Evolutionary conservation across 2,113 vertebrate genomes (phyloP).

Genomic region (Cnemophilus loriae): DNA sequence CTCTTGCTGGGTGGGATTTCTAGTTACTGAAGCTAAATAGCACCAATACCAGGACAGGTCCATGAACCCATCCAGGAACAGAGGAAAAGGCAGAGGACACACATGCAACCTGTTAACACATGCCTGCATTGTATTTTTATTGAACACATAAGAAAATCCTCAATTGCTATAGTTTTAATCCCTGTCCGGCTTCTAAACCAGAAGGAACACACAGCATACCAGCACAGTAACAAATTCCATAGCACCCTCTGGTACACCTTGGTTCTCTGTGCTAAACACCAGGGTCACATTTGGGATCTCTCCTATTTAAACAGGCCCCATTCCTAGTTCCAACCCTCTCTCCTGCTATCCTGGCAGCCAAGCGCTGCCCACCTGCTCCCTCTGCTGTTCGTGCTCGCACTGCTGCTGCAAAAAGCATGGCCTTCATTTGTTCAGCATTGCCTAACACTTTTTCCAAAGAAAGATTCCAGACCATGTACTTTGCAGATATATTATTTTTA

Average conservation of each 20-base stretch:
- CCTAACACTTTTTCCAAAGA: not conserved
- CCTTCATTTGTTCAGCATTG: not conserved
- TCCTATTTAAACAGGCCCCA: not conserved
- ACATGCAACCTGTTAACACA: not conserved
- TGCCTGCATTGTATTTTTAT: accelerated
- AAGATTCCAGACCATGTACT: not conserved
- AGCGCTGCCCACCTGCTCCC: not conserved
- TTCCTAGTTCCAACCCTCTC: not conserved
- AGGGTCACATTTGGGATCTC: not conserved
- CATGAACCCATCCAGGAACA: not conserved
- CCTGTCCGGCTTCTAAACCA: not conserved
- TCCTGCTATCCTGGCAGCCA: not conserved
- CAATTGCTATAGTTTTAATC: not conserved
- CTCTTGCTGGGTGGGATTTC: not conserved
- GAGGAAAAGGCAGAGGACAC: not conserved
- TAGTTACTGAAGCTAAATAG: not conserved
- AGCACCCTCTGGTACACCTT: not conserved
- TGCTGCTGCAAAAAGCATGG: not conserved
- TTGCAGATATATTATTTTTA: not conserved
- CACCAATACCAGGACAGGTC: not conserved
- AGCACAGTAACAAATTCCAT: not conserved
- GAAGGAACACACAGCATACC: not conserved
- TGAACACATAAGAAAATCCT: not conserved
- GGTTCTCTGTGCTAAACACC: not conserved
- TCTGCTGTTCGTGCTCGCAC: not conserved